Evolutionary conservation across 2,888 invertebrate species (phyloP).

Genomic region (Beris morrisii): DNA sequence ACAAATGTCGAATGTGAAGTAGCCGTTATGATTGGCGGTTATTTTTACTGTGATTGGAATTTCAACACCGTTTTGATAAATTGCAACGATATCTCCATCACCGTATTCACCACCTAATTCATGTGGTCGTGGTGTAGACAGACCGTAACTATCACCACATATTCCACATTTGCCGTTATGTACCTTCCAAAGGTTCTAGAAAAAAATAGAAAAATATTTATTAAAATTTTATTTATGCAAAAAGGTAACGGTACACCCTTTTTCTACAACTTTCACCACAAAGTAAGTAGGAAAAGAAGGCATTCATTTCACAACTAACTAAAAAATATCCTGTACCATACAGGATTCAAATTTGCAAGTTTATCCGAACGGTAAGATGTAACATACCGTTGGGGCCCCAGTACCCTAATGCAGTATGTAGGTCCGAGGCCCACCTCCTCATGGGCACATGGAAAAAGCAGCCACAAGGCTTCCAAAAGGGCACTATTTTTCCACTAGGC

Average conservation of each 20-base stretch:
- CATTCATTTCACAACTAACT: too few species aligned
- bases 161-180: slow-evolving; percentile 59
- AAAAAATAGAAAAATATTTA: background rate
- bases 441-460: too few species aligned
- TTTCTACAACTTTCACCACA: too few species aligned
- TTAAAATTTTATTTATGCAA: too few species aligned
- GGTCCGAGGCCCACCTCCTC: too few species aligned
- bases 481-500: background rate
- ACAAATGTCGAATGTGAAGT: slow-evolving; percentile 59
- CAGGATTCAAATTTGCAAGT: too few species aligned
- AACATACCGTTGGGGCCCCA: too few species aligned
- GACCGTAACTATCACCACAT: slow-evolving; percentile 60
- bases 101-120: slow-evolving; percentile 60
- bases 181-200: slow-evolving; percentile 54
- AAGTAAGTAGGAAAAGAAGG: too few species aligned
- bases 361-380: too few species aligned
- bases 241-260: too few species aligned
- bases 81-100: slow-evolving; percentile 56
- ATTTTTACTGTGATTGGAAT: slow-evolving; percentile 51
- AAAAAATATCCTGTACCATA: too few species aligned
- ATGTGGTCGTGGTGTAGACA: slow-evolving; percentile 57
- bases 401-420: too few species aligned
- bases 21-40: slow-evolving; percentile 58
- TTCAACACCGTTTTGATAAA: slow-evolving; percentile 47
- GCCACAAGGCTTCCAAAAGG: background rate